These are phyloP conservation scores for Digitonthophagus gazella DNA, from an alignment of 2,888 invertebrate genomes.

Conservation along the genomic window DNA sequence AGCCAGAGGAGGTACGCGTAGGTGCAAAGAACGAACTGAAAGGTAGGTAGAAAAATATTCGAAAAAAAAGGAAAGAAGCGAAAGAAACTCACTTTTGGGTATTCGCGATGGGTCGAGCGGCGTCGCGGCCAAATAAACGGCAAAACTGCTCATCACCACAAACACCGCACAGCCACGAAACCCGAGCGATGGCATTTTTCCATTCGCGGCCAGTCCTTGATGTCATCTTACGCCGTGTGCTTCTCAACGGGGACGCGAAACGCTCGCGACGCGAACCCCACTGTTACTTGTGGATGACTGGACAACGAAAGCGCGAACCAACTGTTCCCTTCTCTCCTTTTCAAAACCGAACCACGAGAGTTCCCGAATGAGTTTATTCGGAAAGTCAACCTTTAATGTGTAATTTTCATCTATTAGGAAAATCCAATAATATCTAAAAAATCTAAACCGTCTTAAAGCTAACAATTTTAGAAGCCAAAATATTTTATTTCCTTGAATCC, in stretches of 20 bases:
- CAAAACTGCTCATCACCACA: constrained; percentile 29
- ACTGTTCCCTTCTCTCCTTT: no score
- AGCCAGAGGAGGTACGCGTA: constrained; percentile 3
- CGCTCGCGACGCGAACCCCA: not conserved
- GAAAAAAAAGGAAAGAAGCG: not conserved
- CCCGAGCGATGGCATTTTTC: not conserved
- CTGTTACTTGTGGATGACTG: not conserved
- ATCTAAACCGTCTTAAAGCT: no score
- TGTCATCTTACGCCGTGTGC: not conserved
- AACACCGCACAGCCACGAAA: constrained; percentile 7
- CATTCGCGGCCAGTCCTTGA: not conserved
- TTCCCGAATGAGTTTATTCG: no score
- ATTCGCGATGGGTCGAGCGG: constrained; percentile 35
- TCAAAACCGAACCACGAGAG: no score
- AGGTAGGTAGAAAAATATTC: not conserved
- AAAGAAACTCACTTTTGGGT: constrained; percentile 35
- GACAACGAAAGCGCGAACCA: not conserved
- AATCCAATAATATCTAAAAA: no score
- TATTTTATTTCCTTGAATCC: no score
- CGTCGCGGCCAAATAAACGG: constrained; percentile 30
- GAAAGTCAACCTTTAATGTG: no score
- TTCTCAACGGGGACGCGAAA: not conserved
- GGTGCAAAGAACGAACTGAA: constrained; percentile 1
- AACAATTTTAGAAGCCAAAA: no score
- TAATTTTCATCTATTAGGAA: no score